Base-by-base conservation (phyloP, 2,888 invertebrate genomes). In the Perizoma affinitatum region DNA sequence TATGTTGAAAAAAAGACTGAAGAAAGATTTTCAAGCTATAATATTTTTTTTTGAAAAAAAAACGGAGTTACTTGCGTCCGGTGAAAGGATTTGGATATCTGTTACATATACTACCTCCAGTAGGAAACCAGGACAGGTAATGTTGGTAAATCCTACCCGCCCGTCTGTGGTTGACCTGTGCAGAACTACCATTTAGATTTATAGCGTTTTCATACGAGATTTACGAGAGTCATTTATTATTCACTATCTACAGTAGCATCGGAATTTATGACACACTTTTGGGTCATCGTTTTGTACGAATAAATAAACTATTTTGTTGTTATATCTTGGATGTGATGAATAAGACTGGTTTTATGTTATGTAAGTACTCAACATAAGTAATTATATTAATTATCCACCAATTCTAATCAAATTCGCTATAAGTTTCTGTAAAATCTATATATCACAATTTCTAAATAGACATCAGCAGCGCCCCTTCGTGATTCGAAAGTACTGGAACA, bases 151-250 rank as follows among this genome's bases (percentile, higher is more conserved):
- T 66, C 60, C 61, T 41, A 47, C 54, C 51, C 55, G 35, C 33
- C 54, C 69, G 73, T 72, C 72, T 69, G 80, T 61, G 80, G 82
- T 77, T 65, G 77, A 78, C 86, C 86, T 80, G 86, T 70, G 74
- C 80, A 77, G 76, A 76, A 80, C 82, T 80, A 81, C 79, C 76
- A 76, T 77, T 85, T 83, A 86, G 88, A 90, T 90, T 90, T 90
- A 90, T 88, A 77, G 81, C 79, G 82, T 87, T 88, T 88, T 90
- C 90, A 89, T 90, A 87, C 84, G 78, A 84, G 87, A 90, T 90
- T 90, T 91, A 90, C 79, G 86, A 80, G 75, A 78, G 74, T 83
- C 87, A 87, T 91, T 88, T 88, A 89, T 90, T 90, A 90, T 90
- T 88, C 89, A 88, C 78, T 88, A 89, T 88, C 87, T 81, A 79